Percentiles rank a stretch among this genome's conserved stretches.
Evolutionary conservation across 2,888 invertebrate genomes (phyloP).

Genomic region (Sacculina carcini): DNA sequence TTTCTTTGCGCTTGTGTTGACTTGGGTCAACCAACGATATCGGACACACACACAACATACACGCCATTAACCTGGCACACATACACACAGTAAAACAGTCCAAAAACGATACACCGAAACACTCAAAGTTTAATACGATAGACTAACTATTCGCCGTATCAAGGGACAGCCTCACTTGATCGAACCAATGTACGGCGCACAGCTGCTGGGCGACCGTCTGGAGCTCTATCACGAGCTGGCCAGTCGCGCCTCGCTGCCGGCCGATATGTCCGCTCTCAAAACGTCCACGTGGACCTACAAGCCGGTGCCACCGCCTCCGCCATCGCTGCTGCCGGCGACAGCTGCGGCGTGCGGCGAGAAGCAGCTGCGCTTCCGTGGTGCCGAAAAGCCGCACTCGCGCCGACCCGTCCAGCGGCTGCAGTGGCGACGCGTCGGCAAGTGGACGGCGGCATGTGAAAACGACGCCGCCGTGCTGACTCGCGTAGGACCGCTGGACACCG

Average conservation of each 20-base stretch:
- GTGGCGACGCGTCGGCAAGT: conserved; percentile 16
- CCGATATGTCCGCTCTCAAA: conserved; percentile 13
- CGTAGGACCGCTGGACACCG: conserved; percentile 13
- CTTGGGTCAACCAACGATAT: too few species aligned
- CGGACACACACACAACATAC: too few species aligned
- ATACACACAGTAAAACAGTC: too few species aligned
- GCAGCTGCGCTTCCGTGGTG: conserved; percentile 12
- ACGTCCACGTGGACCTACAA: conserved; percentile 14
- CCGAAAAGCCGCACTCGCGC: conserved; percentile 10
- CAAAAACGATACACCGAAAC: too few species aligned
- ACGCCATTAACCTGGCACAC: too few species aligned
- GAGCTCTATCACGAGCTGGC: conserved; percentile 4
- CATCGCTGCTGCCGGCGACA: conserved; percentile 6
- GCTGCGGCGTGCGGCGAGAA: conserved; percentile 9
- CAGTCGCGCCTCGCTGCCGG: conserved; percentile 9
- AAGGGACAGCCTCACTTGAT: not conserved
- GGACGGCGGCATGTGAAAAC: conserved; percentile 14
- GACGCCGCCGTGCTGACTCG: conserved; percentile 9
- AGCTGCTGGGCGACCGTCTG: not conserved
- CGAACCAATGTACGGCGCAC: not conserved
- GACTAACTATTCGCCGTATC: conserved; percentile 4
- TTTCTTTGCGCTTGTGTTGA: too few species aligned
- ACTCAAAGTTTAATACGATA: too few species aligned
- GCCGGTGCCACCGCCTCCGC: conserved; percentile 10
- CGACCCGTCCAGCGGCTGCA: conserved; percentile 15